A percentile compares a stretch with the other conserved stretches of the same genome.
phyloP scores from a whole-genome alignment of 1,140 invertebrate genomes.

The Drosophila nikananu region DNA sequence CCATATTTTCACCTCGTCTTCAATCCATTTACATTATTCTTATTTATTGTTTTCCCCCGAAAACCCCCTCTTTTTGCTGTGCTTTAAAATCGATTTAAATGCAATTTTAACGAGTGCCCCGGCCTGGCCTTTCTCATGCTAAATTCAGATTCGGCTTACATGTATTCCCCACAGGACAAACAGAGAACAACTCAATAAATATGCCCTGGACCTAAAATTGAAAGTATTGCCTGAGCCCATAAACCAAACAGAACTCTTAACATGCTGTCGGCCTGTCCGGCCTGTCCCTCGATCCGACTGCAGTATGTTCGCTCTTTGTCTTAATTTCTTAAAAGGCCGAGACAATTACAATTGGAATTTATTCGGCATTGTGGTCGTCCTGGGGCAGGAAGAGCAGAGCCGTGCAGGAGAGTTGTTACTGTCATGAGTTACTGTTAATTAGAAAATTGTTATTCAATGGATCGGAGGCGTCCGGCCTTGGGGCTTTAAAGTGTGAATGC shows the following conservation, averaged over 20 bases:
- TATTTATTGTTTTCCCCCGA: not conserved
- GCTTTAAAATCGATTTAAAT: constrained; percentile 57
- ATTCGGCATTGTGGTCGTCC: constrained; percentile 43
- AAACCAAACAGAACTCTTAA: constrained; percentile 31
- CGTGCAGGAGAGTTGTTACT: not conserved
- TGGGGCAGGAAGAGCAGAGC: constrained; percentile 4
- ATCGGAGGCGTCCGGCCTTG: constrained; percentile 1
- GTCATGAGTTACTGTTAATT: constrained; percentile 72
- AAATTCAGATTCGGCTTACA: constrained; percentile 10
- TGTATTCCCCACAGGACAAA: constrained; percentile 23
- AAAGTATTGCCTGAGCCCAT: constrained; percentile 51
- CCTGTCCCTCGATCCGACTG: constrained; percentile 16
- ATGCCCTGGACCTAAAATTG: constrained; percentile 62
- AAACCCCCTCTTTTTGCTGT: not conserved
- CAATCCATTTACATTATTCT: not conserved
- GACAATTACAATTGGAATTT: constrained; percentile 73
- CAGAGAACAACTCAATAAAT: constrained; percentile 58
- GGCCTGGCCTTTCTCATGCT: not conserved
- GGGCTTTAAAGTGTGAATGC: constrained; percentile 16
- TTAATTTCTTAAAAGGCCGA: constrained; percentile 52
- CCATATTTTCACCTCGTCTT: not conserved
- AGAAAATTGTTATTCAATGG: constrained; percentile 64
- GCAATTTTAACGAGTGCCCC: constrained; percentile 39
- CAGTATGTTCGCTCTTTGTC: constrained; percentile 28
- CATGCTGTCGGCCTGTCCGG: not conserved